These are phyloP conservation scores for Peromyscus eremicus DNA, from an alignment of 2,797 vertebrate species.

Conservation along the genomic window DNA sequence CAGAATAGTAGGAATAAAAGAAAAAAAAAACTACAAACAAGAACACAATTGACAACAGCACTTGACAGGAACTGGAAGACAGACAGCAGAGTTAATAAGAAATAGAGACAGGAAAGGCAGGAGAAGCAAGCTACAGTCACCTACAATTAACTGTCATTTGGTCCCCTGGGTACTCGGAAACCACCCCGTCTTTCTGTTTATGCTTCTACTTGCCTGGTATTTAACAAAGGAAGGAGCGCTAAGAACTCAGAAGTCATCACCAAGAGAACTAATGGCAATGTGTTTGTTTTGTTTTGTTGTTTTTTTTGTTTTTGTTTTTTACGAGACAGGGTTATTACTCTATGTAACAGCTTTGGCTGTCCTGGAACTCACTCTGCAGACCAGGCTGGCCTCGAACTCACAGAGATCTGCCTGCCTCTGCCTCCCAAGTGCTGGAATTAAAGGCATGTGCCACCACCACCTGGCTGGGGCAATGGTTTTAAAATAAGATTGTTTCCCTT, in stretches of 20 bases:
- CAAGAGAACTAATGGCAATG: not conserved
- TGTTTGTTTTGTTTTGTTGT: not conserved
- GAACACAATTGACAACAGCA: constrained; percentile 94
- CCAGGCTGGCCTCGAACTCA: not conserved
- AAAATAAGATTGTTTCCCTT: constrained; percentile 61
- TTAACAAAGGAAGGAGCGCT: constrained; percentile 50
- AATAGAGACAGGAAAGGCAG: constrained; percentile 87
- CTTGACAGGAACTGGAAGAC: constrained; percentile 95
- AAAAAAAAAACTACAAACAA: constrained; percentile 92
- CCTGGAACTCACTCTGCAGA: not conserved
- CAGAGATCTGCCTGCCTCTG: not conserved
- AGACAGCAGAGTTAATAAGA: constrained; percentile 93
- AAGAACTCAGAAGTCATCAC: constrained; percentile 49
- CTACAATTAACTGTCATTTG: constrained; percentile 79
- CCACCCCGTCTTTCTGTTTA: constrained; percentile 71
- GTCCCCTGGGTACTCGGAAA: constrained; percentile 68
- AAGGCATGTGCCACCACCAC: not conserved
- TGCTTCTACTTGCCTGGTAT: constrained; percentile 59
- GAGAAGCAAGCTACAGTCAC: constrained; percentile 88
- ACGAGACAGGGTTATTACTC: not conserved
- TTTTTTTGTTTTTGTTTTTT: not conserved
- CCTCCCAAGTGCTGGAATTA: not conserved
- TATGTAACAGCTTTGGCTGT: not conserved
- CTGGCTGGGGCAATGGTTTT: constrained; percentile 21
- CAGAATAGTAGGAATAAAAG: constrained; percentile 90